Evolutionary conservation across 2,113 vertebrate genomes (phyloP).

Genomic region (Caranx ignobilis): DNA sequence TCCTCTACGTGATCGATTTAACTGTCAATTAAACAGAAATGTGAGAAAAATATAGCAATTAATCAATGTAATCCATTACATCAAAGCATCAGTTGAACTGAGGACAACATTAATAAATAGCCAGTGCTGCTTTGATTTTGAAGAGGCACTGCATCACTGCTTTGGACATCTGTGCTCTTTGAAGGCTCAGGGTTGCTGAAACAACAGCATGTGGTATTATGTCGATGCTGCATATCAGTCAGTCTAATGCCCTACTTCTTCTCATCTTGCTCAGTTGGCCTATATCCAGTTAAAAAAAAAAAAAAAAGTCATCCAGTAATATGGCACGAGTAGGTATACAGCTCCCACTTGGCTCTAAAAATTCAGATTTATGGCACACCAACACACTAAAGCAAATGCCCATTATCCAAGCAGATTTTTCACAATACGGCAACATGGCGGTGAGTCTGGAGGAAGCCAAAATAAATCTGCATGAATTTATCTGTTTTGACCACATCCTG

Average conservation of each 20-base stretch:
- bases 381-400: slow-evolving; percentile 19
- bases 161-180: background rate
- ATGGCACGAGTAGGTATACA: background rate
- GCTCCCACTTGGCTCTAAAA: slow-evolving; percentile 10
- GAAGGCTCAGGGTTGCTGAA: background rate
- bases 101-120: background rate
- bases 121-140: background rate
- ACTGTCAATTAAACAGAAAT: background rate
- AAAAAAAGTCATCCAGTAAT: background rate
- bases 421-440: slow-evolving; percentile 4
- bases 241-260: background rate
- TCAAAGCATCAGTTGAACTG: slow-evolving; percentile 2
- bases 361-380: slow-evolving; percentile 7
- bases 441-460: slow-evolving; percentile 3
- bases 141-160: background rate
- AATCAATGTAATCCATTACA: background rate
- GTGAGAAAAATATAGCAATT: background rate
- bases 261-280: background rate
- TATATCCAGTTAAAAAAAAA: background rate
- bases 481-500: slow-evolving; percentile 47
- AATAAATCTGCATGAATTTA: slow-evolving; percentile 25
- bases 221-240: slow-evolving; percentile 27
- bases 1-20: background rate
- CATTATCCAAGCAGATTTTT: slow-evolving; percentile 15
- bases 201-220: background rate